Conservation (phyloP, 2,797 vertebrate genomes). For the Falco peregrinus region DNA sequence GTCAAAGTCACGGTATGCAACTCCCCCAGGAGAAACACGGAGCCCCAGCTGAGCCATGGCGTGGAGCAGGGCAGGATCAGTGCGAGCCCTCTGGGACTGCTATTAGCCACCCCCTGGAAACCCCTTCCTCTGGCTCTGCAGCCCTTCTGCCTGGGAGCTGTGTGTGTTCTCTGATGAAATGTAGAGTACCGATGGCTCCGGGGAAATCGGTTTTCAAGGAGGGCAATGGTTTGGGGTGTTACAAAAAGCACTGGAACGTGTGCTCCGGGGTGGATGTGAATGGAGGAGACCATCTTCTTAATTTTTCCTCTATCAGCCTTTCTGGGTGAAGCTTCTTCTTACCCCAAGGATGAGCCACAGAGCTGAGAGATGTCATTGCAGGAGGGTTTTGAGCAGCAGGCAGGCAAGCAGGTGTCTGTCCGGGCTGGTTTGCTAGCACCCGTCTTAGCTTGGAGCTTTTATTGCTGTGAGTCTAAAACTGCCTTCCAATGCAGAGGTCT, state of each 20-base stretch:
- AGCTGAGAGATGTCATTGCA: background rate
- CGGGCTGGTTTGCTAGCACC: background rate
- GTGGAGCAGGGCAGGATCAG: background rate
- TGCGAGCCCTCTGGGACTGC: fast-evolving
- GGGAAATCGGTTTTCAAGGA: background rate
- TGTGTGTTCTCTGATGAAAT: background rate
- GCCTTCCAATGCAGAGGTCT: background rate
- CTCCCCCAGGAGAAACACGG: background rate
- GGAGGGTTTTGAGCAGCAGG: background rate
- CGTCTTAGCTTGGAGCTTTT: background rate
- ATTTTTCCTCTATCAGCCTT: background rate
- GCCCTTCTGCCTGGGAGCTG: background rate
- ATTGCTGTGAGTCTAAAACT: background rate
- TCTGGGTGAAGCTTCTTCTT: background rate
- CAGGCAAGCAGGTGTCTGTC: background rate
- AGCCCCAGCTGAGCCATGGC: background rate
- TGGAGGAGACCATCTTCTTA: background rate
- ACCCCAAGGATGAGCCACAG: background rate
- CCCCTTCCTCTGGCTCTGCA: too few species aligned
- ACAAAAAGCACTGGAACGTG: background rate
- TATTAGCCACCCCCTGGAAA: background rate
- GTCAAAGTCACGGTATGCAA: background rate
- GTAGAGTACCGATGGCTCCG: fast-evolving
- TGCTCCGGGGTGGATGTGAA: background rate
- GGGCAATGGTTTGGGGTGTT: fast-evolving